These are phyloP conservation scores for Nephila pilipes DNA, from an alignment of 1,140 invertebrate species.

Conservation along the genomic window DNA sequence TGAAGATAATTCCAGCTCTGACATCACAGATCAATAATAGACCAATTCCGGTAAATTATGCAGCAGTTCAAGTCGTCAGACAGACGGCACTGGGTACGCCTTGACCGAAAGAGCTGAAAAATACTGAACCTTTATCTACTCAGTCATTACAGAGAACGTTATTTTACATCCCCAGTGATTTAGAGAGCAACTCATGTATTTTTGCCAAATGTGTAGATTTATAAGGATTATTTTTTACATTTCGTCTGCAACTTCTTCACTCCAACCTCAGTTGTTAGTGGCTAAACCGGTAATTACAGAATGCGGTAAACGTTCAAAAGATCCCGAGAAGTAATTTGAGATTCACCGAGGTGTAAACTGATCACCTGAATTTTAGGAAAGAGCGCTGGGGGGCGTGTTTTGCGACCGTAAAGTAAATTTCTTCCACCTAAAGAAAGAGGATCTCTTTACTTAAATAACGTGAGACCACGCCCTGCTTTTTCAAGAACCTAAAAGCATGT, in stretches of 20 bases:
- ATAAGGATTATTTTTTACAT: neutral
- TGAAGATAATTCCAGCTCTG: constrained; percentile 5
- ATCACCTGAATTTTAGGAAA: constrained; percentile 15
- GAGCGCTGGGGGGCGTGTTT: neutral
- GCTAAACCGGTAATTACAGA: constrained; percentile 42
- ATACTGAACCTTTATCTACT: constrained; percentile 32
- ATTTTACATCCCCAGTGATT: constrained; percentile 11
- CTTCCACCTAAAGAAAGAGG: constrained; percentile 7
- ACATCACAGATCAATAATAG: constrained; percentile 62
- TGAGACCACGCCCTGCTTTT: constrained; percentile 16
- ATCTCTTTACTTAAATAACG: constrained; percentile 11
- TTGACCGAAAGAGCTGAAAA: neutral
- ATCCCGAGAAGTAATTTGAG: constrained; percentile 21
- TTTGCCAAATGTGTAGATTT: neutral
- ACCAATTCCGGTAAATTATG: constrained; percentile 40
- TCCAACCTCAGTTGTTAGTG: neutral
- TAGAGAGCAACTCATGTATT: neutral
- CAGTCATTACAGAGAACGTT: neutral
- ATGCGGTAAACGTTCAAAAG: constrained; percentile 20
- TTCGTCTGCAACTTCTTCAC: neutral
- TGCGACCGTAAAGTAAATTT: neutral
- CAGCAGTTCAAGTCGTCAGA: neutral
- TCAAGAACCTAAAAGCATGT: neutral
- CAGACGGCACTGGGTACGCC: neutral
- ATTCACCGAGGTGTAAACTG: constrained; percentile 36